Conservation (phyloP, 2,113 vertebrate genomes). For the Mustelus asterias region DNA sequence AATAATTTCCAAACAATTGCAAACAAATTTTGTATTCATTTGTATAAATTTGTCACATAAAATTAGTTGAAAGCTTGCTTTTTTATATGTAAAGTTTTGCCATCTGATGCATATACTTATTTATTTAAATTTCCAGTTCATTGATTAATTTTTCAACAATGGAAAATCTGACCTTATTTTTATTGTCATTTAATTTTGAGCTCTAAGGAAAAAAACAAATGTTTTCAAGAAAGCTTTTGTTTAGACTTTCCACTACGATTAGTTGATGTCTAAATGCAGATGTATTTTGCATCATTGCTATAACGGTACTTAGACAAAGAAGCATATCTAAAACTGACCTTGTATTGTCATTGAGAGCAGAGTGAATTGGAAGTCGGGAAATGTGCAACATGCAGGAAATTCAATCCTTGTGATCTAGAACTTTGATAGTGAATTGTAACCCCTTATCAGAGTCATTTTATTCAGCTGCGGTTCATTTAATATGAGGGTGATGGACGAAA, state of each 20-base stretch:
- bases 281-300: conserved; percentile 59
- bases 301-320: conserved; percentile 44
- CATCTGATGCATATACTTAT: neutral
- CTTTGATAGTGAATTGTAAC: conserved; percentile 69
- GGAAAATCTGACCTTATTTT: neutral
- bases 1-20: neutral
- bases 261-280: conserved; percentile 43
- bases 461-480: conserved; percentile 80
- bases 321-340: conserved; percentile 65
- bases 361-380: conserved; percentile 55
- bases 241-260: neutral
- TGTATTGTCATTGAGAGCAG: conserved; percentile 62
- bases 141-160: neutral
- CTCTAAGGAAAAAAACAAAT: neutral
- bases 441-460: conserved; percentile 75
- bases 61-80: neutral
- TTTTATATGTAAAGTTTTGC: neutral
- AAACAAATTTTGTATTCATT: neutral
- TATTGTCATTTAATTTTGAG: neutral
- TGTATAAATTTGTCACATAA: neutral
- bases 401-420: conserved; percentile 79
- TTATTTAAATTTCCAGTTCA: neutral
- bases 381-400: conserved; percentile 79
- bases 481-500: conserved; percentile 62
- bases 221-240: neutral